These are phyloP conservation scores for Drepana falcataria DNA, from an alignment of 2,888 invertebrate species.

Conservation along the genomic window DNA sequence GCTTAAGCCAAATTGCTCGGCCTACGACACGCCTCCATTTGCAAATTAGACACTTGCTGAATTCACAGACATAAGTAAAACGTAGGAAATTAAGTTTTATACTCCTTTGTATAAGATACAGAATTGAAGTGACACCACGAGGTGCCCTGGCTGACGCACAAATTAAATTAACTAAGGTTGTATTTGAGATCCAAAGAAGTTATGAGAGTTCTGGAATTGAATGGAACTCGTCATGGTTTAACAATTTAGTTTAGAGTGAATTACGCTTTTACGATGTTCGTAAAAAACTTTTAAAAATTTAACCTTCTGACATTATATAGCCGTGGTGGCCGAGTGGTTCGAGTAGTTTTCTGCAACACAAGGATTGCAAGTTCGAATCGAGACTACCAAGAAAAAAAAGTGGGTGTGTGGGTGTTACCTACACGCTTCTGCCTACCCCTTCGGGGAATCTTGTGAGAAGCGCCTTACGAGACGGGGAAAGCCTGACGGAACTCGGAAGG, in stretches of 20 bases:
- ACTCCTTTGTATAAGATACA: conserved; percentile 4
- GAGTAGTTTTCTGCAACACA: no score
- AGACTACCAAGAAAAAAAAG: no score
- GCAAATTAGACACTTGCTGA: conserved; percentile 63
- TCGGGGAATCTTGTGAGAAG: no score
- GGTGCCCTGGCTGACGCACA: conserved; percentile 4
- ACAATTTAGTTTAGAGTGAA: neutral
- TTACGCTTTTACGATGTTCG: neutral
- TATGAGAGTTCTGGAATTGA: conserved; percentile 4
- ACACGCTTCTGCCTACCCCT: no score
- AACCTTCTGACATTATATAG: no score
- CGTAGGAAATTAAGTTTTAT: conserved; percentile 6
- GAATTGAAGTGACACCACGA: conserved; percentile 1
- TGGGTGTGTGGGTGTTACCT: no score
- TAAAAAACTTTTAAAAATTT: no score
- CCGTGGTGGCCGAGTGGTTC: no score
- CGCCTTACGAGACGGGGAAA: no score
- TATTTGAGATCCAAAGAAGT: conserved; percentile 8
- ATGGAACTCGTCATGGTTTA: neutral
- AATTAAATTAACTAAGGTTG: conserved; percentile 9
- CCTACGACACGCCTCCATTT: conserved; percentile 73
- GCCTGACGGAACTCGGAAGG: no score
- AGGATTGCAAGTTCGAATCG: no score
- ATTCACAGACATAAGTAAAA: conserved; percentile 18
- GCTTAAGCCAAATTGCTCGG: conserved; percentile 70